Conservation (phyloP, 2,113 vertebrate genomes). For the Cathartes aura region DNA sequence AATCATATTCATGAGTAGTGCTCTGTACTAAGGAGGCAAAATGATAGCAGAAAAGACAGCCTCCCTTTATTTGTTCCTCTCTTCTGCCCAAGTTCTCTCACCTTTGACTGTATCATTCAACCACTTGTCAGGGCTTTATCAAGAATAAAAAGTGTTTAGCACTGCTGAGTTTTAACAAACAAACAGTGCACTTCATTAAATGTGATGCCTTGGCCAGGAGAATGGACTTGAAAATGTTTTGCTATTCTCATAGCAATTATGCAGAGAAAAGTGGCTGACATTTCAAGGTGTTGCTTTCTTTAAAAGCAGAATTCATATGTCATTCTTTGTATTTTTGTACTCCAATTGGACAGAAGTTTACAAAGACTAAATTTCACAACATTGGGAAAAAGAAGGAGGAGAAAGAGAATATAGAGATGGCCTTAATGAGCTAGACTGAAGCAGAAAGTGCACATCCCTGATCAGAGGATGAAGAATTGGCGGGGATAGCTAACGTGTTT, state of each 20-base stretch:
- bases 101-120: not conserved
- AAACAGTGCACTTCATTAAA: not conserved
- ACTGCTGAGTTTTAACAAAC: not conserved
- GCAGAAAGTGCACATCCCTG: not conserved
- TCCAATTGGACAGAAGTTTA: not conserved
- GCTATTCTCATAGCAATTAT: not conserved
- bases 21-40: not conserved
- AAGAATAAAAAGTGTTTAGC: not conserved
- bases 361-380: not conserved
- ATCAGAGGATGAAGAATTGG: not conserved
- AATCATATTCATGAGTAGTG: not conserved
- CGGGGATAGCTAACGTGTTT: not conserved
- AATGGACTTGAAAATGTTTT: not conserved
- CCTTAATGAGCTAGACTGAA: not conserved
- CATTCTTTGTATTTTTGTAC: not conserved
- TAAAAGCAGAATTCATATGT: not conserved
- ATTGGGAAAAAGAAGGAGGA: not conserved
- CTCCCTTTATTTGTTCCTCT: not conserved
- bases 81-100: not conserved
- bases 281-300: not conserved
- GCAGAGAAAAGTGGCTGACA: not conserved
- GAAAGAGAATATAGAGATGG: not conserved
- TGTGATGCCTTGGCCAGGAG: not conserved
- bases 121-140: not conserved
- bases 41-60: accelerated